Base-by-base conservation (phyloP, 2,797 vertebrate species). In the Phoebastria nigripes region DNA sequence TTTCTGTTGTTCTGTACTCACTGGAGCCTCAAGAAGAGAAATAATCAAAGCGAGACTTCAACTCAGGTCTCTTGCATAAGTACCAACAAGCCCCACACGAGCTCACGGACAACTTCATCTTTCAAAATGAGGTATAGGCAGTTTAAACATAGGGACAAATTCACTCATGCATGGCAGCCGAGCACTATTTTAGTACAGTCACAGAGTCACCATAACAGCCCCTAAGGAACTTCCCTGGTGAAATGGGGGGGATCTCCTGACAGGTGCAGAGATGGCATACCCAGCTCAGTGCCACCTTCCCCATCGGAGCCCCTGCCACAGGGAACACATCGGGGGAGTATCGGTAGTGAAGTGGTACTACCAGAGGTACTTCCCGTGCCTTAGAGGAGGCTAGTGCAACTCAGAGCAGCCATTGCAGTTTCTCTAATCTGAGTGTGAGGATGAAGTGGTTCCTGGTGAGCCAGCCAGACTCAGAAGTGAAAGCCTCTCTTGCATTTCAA, bases 1-100 rank as follows among this genome's bases (percentile, higher is more conserved):
- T 70, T 96, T 91, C 79, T 85, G 82, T 89, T 93, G 62, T 89
- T 90, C 87, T 69, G 12, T 37, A 19, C 26, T 87, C 80, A 31
- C 67, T 62, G 63, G 33, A 86, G 61, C 82, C 88, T 86, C 2
- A 0, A 85, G 78, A 93, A 83, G 56, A 91, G 49, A 89, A 91
- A 91, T 47, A 95, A 73, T 76, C 69, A 90, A 73, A 82, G 51
- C 26, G 63, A 87, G 71, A 28, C 24, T 71, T 62, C 87, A 61
- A 42, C 61, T 70, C 20, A 2, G 41, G n/a, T 71, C 58, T 86
- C 71, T 69, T 94, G 74, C 44, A 6, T 95, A 95, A 92, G 56
- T 56, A 59, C n/a, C 41, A 46, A 47, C 44, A 71, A 90, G 33
- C 37, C 26, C 35, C 65, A 63, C 26, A 26, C 15, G 52, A 87